phyloP scores from a whole-genome alignment of 1,140 invertebrate species.

The Muscidifurax raptorellus region DNA sequence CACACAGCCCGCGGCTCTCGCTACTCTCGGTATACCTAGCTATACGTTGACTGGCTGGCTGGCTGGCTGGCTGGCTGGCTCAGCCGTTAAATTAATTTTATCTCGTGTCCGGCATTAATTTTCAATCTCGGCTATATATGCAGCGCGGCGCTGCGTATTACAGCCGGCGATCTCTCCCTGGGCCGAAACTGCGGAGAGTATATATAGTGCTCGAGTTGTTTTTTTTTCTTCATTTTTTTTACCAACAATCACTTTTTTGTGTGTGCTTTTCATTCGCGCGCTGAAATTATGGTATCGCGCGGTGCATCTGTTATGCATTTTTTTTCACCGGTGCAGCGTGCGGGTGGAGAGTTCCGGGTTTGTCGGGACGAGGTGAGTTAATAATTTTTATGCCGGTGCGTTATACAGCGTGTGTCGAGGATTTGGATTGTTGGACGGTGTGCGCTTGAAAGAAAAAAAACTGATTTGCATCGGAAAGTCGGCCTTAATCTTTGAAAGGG shows the following conservation, averaged over 20 bases:
- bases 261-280: not conserved
- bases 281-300: too few relatives aligned
- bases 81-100: constrained; percentile 76
- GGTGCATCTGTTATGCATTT: not conserved
- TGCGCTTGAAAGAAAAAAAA: too few relatives aligned
- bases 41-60: constrained; percentile 43
- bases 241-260: not conserved
- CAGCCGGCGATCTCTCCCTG: constrained; percentile 24
- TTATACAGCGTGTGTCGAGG: too few relatives aligned
- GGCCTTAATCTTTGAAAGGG: too few relatives aligned
- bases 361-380: too few relatives aligned
- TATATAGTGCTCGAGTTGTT: too few relatives aligned
- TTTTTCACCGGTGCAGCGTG: too few relatives aligned
- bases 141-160: not conserved
- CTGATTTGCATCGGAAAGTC: too few relatives aligned
- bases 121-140: constrained; percentile 57
- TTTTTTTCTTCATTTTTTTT: not conserved
- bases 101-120: constrained; percentile 72
- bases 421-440: too few relatives aligned
- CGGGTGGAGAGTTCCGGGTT: too few relatives aligned
- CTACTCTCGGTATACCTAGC: constrained; percentile 31
- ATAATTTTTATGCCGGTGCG: too few relatives aligned
- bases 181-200: not conserved
- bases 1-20: constrained; percentile 69
- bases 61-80: constrained; percentile 44